Evolutionary conservation across 2,113 vertebrate species (phyloP), one percentile per base, ranked within the genome.

Genomic region (Noturus placidus): DNA sequence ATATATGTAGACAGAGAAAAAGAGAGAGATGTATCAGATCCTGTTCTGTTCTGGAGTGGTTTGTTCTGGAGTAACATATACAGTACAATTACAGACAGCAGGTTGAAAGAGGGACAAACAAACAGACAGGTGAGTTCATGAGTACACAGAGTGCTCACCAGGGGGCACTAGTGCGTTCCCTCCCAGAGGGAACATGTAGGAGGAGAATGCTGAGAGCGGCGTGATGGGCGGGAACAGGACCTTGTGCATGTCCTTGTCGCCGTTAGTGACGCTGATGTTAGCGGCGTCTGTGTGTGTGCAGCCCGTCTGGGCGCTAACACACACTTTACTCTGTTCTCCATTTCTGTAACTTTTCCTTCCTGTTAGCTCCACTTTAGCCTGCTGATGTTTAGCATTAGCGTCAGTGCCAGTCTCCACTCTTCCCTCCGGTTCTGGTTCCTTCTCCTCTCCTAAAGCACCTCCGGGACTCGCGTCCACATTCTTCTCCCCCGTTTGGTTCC

Each of bases 161-260:
- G 65, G 46, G 30, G 94, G 94, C 54, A 95, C 83, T 14, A 95
- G 89, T 76, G 95, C 92, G 76, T 95, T 96, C 89, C 94, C 94
- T 84, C 93, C 89, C 67, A 94, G 88, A 9, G 95, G 94, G 89
- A 96, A 96, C 93, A 95, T 92, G 91, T 97, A 97, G 83, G 97
- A 97, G 83, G 97, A 94, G 89, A 97, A 91, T 0, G 95, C 91
- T 17, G 95, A 91, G 65, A 93, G 94, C 9, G 94, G 91, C 46
- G 94, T 93, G 42, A 94, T 87, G 38, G 96, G 92, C 4, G 95
- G 96, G 88, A 95, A 94, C 89, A 94, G 91, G 82, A 96, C 97
- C 82, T 97, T 97, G 77, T 96, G 96, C 69, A 95, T 87, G 87
- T 96, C 92, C 92, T 97, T 97, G 78, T 97, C 95, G 6, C 93